Evolutionary conservation across 2,888 invertebrate genomes (phyloP).

Genomic region (Pimpla rufipes): DNA sequence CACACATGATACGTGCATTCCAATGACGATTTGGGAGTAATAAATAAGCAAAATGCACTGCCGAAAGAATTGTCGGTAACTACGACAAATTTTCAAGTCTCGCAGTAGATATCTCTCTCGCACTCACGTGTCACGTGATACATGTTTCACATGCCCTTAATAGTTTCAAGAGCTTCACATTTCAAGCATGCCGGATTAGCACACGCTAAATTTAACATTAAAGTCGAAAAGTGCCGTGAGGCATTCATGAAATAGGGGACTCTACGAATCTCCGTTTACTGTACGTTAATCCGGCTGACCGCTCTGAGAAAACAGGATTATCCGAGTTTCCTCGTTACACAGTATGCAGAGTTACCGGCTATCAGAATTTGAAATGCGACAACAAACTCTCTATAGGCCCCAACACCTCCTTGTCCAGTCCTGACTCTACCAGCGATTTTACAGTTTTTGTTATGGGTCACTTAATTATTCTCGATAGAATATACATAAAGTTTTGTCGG

Average conservation of each 20-base stretch:
- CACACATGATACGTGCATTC: no score
- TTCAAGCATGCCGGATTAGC: not conserved
- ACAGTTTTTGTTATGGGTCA: slow-evolving; percentile 3
- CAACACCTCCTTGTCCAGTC: not conserved
- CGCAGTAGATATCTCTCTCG: no score
- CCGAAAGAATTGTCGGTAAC: no score
- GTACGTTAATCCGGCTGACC: slow-evolving; percentile 49
- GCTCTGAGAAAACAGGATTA: slow-evolving; percentile 61
- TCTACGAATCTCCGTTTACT: slow-evolving; percentile 34
- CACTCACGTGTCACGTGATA: no score
- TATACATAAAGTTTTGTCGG: slow-evolving; percentile 48
- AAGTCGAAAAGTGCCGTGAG: slow-evolving; percentile 28
- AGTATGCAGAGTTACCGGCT: slow-evolving; percentile 22
- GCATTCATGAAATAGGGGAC: slow-evolving; percentile 28
- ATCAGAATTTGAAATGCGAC: slow-evolving; percentile 57
- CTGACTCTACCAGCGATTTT: not conserved
- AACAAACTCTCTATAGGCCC: slow-evolving; percentile 36
- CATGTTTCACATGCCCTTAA: no score
- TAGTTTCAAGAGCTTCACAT: not conserved
- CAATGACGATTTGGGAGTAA: no score
- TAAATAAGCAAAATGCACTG: no score
- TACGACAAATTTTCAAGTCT: no score
- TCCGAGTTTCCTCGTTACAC: slow-evolving; percentile 56
- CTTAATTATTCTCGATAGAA: slow-evolving; percentile 61
- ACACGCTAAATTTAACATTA: slow-evolving; percentile 32